Evolutionary conservation across 2,113 vertebrate species (phyloP).

Genomic region (Callorhinus ursinus): DNA sequence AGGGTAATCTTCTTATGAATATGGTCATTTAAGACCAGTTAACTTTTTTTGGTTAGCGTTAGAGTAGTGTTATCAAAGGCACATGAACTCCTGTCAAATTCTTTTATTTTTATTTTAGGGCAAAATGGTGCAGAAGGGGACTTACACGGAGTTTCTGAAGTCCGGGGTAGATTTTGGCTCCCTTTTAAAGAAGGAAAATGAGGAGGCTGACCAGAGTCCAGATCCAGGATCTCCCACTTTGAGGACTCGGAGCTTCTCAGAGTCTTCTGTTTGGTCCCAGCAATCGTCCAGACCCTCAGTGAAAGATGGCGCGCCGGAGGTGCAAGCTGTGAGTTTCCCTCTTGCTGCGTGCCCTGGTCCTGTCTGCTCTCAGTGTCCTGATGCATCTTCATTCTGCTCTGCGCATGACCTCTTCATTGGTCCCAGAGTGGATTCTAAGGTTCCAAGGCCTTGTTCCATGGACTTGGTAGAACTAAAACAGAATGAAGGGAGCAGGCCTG

Average conservation of each 20-base stretch:
- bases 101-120: slow-evolving; percentile 88
- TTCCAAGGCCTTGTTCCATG: background rate
- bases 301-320: slow-evolving; percentile 88
- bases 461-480: background rate
- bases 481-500: background rate
- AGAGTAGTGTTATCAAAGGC: background rate
- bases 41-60: background rate
- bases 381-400: background rate
- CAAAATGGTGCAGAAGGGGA: slow-evolving; percentile 92
- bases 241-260: slow-evolving; percentile 91
- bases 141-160: slow-evolving; percentile 91
- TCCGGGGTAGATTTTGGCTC: slow-evolving; percentile 97
- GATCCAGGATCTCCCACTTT: slow-evolving; percentile 75
- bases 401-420: background rate
- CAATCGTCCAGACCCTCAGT: slow-evolving; percentile 89
- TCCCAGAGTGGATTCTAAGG: background rate
- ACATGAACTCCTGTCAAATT: background rate
- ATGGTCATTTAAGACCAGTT: background rate
- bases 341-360: rapidly evolving
- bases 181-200: slow-evolving; percentile 89
- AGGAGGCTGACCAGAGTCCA: slow-evolving; percentile 87
- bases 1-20: background rate
- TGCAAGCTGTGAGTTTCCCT: slow-evolving; percentile 85
- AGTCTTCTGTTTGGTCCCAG: slow-evolving; percentile 91
- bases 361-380: background rate